These are phyloP conservation scores for Rhimphoctona megacephalus DNA, from an alignment of 2,888 invertebrate genomes.

Conservation along the genomic window DNA sequence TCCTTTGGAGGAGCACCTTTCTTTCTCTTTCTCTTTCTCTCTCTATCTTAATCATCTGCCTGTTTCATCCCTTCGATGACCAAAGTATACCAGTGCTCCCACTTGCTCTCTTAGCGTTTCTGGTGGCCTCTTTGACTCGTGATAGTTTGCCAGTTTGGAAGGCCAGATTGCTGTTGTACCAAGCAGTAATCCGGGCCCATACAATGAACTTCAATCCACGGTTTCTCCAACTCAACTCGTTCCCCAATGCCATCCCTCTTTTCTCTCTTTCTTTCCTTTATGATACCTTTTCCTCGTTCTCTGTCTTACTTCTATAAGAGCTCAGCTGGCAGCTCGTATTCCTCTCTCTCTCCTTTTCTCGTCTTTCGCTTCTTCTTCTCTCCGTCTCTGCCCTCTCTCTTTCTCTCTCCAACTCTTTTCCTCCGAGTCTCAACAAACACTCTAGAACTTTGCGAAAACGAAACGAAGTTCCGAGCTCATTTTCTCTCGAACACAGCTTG, in stretches of 20 bases:
- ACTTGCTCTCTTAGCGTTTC: constrained; percentile 53
- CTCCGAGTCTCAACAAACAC: constrained; percentile 51
- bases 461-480: constrained; percentile 74
- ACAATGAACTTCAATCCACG: constrained; percentile 75
- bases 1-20: constrained; percentile 37
- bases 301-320: not conserved
- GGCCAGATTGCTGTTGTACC: constrained; percentile 74
- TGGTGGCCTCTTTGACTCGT: constrained; percentile 68
- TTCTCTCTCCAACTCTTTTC: constrained; percentile 27
- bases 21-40: constrained; percentile 25
- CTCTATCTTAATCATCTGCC: constrained; percentile 40
- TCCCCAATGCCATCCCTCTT: not conserved
- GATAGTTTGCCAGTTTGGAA: constrained; percentile 72
- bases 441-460: constrained; percentile 68
- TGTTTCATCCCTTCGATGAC: constrained; percentile 34
- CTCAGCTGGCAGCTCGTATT: not conserved
- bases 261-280: constrained; percentile 20
- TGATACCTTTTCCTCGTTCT: constrained; percentile 30
- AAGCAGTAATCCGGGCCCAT: constrained; percentile 74
- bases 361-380: constrained; percentile 2
- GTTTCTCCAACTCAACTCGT: constrained; percentile 47
- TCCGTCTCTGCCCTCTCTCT: constrained; percentile 2
- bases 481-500: constrained; percentile 77
- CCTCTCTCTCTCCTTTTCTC: constrained; percentile 7
- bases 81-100: constrained; percentile 21